phyloP scores from a whole-genome alignment of 2,113 vertebrate species.

The Nasalis larvatus region DNA sequence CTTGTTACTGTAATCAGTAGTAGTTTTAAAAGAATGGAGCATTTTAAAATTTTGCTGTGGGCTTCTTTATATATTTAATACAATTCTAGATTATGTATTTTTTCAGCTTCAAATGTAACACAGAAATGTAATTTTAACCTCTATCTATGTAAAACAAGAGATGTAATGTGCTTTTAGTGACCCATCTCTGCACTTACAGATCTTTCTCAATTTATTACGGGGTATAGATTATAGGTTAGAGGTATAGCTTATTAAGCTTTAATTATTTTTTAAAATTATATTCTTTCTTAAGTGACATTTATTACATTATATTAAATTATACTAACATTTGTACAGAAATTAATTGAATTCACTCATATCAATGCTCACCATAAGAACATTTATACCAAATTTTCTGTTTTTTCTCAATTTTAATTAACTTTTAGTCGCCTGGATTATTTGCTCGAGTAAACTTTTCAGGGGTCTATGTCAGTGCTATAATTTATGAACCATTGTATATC shows the following conservation, averaged over 20 bases:
- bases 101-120: not conserved
- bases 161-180: not conserved
- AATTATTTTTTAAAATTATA: not conserved
- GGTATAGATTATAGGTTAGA: not conserved
- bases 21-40: not conserved
- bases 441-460: not conserved
- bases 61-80: not conserved
- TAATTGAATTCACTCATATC: not conserved
- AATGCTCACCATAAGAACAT: not conserved
- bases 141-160: not conserved
- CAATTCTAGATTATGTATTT: not conserved
- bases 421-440: not conserved
- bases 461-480: not conserved
- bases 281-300: not conserved
- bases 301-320: not conserved
- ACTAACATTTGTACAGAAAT: not conserved
- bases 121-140: conserved; percentile 5
- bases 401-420: conserved; percentile 1
- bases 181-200: not conserved
- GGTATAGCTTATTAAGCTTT: not conserved
- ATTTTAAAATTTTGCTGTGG: not conserved
- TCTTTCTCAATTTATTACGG: not conserved
- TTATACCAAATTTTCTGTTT: not conserved
- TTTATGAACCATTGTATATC: not conserved
- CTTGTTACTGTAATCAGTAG: not conserved